phyloP scores from a whole-genome alignment of 2,888 invertebrate genomes.

The Smittia sp. region DNA sequence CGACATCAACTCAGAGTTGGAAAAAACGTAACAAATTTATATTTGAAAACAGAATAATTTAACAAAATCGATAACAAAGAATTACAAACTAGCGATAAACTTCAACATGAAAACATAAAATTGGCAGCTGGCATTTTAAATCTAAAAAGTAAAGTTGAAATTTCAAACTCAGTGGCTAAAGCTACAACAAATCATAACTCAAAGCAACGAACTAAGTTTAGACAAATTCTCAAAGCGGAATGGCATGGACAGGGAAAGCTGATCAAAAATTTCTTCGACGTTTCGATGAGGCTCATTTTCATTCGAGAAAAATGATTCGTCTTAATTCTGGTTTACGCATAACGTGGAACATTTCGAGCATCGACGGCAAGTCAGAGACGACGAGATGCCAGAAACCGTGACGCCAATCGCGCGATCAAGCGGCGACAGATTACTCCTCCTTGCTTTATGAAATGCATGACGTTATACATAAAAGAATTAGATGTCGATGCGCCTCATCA shows the following conservation, averaged over 20 bases:
- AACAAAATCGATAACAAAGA: conserved; percentile 48
- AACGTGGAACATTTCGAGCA: conserved; percentile 7
- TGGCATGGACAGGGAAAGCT: conserved; percentile 52
- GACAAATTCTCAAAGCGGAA: conserved; percentile 46
- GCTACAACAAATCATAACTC: not conserved
- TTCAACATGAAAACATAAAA: not conserved
- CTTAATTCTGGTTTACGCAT: conserved; percentile 8
- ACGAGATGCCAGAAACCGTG: not conserved
- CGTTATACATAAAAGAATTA: conserved; percentile 52
- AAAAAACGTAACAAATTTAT: conserved; percentile 38
- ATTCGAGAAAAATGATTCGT: not conserved
- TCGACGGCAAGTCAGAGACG: not conserved
- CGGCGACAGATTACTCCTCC: not conserved
- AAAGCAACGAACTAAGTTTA: conserved; percentile 21
- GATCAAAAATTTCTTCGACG: conserved; percentile 47
- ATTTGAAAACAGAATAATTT: conserved; percentile 44
- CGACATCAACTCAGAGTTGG: too few relatives aligned
- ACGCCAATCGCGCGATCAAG: conserved; percentile 19
- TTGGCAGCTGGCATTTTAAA: too few relatives aligned
- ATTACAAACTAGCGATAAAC: not conserved
- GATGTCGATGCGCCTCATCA: conserved; percentile 51
- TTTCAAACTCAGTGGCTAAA: not conserved
- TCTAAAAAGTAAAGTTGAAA: not conserved
- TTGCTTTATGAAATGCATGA: conserved; percentile 50
- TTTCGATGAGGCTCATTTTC: not conserved